Evolutionary conservation across 2,888 invertebrate genomes (phyloP).

Genomic region (Anoncus sp.): DNA sequence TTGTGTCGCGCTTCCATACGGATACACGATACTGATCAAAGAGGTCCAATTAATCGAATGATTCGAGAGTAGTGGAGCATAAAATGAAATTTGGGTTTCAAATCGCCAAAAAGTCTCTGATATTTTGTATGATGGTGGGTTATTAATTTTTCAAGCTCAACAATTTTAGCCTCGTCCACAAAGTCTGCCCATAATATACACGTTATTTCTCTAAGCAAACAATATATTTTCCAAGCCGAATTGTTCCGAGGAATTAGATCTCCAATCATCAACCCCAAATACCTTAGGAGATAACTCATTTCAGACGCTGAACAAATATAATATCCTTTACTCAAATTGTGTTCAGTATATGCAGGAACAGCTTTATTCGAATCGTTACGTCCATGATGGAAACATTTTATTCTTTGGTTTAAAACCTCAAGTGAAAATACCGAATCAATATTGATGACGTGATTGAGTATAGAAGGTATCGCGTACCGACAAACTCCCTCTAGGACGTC

Average conservation of each 20-base stretch:
- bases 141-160: slow-evolving; percentile 13
- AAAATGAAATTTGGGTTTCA: slow-evolving; percentile 34
- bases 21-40: slow-evolving; percentile 12
- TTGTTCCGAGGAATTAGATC: slow-evolving; percentile 31
- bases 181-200: slow-evolving; percentile 4
- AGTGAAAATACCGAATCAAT: slow-evolving; percentile 34
- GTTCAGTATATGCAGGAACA: background rate
- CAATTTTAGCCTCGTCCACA: background rate
- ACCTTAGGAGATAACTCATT: slow-evolving; percentile 2
- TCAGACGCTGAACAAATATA: slow-evolving; percentile 31
- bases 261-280: slow-evolving; percentile 27
- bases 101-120: slow-evolving; percentile 11
- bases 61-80: slow-evolving; percentile 16
- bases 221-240: slow-evolving; percentile 16
- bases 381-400: slow-evolving; percentile 43
- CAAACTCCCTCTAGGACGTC: slow-evolving; percentile 53
- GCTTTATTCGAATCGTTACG: background rate
- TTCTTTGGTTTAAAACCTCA: slow-evolving; percentile 33
- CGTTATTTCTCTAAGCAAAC: slow-evolving; percentile 10
- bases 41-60: slow-evolving; percentile 22
- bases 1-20: slow-evolving; percentile 21
- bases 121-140: slow-evolving; percentile 9
- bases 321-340: background rate
- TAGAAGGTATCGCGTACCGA: slow-evolving; percentile 26
- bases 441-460: slow-evolving; percentile 37